Evolutionary conservation across 2,888 invertebrate species (phyloP).

Genomic region (Mechanitis mazaeus): DNA sequence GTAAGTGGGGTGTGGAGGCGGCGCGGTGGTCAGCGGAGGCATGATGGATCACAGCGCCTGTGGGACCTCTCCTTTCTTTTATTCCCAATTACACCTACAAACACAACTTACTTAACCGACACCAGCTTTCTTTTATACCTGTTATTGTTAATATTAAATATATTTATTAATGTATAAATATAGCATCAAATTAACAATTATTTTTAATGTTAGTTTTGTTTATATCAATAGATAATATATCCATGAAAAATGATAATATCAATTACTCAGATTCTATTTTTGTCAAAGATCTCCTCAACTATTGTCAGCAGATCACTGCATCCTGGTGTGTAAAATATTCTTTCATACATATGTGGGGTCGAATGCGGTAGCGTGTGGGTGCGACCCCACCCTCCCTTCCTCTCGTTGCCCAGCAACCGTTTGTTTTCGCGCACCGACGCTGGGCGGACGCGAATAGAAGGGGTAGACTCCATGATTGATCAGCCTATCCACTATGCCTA

Average conservation of each 20-base stretch:
- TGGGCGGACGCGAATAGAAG: slow-evolving; percentile 67
- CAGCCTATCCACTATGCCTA: slow-evolving; percentile 73
- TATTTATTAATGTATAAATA: neutral
- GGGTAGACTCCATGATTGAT: slow-evolving; percentile 76
- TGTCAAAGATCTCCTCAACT: neutral
- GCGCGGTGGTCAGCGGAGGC: slow-evolving; percentile 68
- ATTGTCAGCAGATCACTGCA: slow-evolving; percentile 25
- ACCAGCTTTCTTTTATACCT: neutral
- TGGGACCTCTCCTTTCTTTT: slow-evolving; percentile 57
- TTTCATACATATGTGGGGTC: slow-evolving; percentile 59
- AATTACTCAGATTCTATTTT: no score
- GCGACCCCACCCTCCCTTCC: slow-evolving; percentile 43
- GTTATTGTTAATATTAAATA: neutral
- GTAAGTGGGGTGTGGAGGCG: slow-evolving; percentile 64
- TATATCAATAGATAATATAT: no score
- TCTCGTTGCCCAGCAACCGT: slow-evolving; percentile 67
- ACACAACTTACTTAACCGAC: slow-evolving; percentile 47
- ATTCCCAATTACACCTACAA: slow-evolving; percentile 69
- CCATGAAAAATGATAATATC: no score
- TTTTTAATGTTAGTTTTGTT: no score
- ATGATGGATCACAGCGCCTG: slow-evolving; percentile 74
- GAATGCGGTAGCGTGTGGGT: slow-evolving; percentile 51
- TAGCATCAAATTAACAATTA: no score
- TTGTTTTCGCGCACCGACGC: slow-evolving; percentile 70
- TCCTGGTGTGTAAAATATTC: slow-evolving; percentile 35